These are phyloP conservation scores for Shargacucullia verbasci DNA, from an alignment of 2,888 invertebrate species.

Conservation along the genomic window DNA sequence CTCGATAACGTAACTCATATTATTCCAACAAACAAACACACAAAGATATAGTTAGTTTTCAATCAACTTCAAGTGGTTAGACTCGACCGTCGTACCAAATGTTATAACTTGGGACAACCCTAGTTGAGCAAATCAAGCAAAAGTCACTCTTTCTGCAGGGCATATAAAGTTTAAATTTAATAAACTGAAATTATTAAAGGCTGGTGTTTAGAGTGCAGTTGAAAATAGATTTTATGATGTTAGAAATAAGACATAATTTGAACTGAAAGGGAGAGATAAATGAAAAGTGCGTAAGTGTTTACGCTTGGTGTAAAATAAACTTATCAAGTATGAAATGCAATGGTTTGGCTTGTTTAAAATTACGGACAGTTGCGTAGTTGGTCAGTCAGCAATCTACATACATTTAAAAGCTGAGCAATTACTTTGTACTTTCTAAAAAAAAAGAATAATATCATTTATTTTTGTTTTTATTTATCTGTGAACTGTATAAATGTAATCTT, in stretches of 20 bases:
- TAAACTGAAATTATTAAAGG: neutral
- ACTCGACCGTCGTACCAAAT: constrained; percentile 71
- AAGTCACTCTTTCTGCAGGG: rapidly evolving
- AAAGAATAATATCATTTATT: too few species aligned
- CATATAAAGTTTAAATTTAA: constrained; percentile 37
- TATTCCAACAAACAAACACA: constrained; percentile 82
- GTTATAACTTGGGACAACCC: constrained; percentile 64
- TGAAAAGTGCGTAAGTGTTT: constrained; percentile 60
- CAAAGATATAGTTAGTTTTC: constrained; percentile 82
- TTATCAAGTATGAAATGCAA: constrained; percentile 58
- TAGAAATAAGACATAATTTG: constrained; percentile 14
- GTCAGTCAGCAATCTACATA: constrained; percentile 22
- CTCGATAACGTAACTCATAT: constrained; percentile 76
- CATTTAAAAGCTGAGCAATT: too few species aligned
- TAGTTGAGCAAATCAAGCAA: constrained; percentile 27
- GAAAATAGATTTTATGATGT: neutral
- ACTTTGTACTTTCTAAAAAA: too few species aligned
- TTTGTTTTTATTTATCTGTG: too few species aligned
- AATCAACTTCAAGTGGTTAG: constrained; percentile 80
- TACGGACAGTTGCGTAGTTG: constrained; percentile 46
- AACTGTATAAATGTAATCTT: too few species aligned
- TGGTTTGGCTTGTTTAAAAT: constrained; percentile 50
- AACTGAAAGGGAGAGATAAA: constrained; percentile 3
- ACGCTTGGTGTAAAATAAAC: constrained; percentile 65
- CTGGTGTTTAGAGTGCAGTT: neutral